A percentile compares a stretch with the other conserved stretches of the same genome.
These are phyloP conservation scores for Spisula solida DNA, from an alignment of 2,888 invertebrate species.

Conservation along the genomic window DNA sequence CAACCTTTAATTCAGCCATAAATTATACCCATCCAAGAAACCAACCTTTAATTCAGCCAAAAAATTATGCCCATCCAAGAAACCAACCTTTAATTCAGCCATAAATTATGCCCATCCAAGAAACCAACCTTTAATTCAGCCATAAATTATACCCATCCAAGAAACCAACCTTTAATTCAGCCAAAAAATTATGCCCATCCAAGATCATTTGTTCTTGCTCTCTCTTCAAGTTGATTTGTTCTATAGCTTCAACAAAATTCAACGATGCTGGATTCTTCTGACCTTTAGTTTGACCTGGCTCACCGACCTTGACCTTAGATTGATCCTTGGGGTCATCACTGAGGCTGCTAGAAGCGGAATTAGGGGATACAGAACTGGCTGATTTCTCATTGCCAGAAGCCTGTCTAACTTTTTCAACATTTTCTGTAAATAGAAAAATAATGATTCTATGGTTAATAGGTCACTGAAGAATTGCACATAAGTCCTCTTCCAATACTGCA, in stretches of 20 bases:
- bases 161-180: slow-evolving; percentile 74
- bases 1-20: slow-evolving; percentile 74
- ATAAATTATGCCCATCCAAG: slow-evolving; percentile 73
- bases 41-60: slow-evolving; percentile 75
- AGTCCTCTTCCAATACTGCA: no score
- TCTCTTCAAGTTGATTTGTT: slow-evolving; percentile 72
- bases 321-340: not conserved
- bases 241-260: slow-evolving; percentile 74
- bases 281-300: not conserved
- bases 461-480: not conserved
- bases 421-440: slow-evolving; percentile 1
- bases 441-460: not conserved
- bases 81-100: slow-evolving; percentile 74
- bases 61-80: slow-evolving; percentile 73
- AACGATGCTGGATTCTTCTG: slow-evolving; percentile 30
- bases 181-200: slow-evolving; percentile 74
- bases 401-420: slow-evolving; percentile 26
- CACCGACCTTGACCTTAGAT: slow-evolving; percentile 20
- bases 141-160: slow-evolving; percentile 73
- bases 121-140: slow-evolving; percentile 75
- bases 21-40: slow-evolving; percentile 73
- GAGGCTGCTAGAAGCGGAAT: slow-evolving; percentile 41
- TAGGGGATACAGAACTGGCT: slow-evolving; percentile 29
- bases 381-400: slow-evolving; percentile 16
- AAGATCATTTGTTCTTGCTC: slow-evolving; percentile 73